phyloP scores from a whole-genome alignment of 2,888 invertebrate species.

The Plusia festucae region DNA sequence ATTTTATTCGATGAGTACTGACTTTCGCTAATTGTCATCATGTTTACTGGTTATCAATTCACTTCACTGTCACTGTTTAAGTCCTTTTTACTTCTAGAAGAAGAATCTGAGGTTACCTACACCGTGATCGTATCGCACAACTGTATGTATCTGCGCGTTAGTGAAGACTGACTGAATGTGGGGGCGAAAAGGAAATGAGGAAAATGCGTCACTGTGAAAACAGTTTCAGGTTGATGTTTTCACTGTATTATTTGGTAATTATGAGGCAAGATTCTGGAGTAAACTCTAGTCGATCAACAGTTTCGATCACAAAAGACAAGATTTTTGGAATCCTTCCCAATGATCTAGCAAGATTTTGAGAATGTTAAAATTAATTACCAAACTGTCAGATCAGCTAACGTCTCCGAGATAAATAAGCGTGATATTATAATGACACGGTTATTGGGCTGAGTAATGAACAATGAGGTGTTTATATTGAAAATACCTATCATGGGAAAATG shows the following conservation, averaged over 20 bases:
- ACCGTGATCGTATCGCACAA: conserved; percentile 9
- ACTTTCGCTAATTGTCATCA: conserved; percentile 89
- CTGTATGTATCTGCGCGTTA: neutral
- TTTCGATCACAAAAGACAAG: too few species aligned
- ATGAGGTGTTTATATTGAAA: neutral
- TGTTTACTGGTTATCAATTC: conserved; percentile 64
- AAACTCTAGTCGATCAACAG: neutral
- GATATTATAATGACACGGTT: neutral
- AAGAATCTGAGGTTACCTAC: conserved; percentile 14
- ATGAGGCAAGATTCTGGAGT: neutral
- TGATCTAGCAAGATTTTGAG: too few species aligned
- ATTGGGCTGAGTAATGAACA: neutral
- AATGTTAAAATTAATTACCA: neutral
- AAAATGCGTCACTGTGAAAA: neutral
- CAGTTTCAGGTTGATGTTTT: neutral
- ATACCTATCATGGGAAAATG: neutral
- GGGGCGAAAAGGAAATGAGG: conserved; percentile 2
- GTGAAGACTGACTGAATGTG: neutral
- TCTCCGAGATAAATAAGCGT: neutral
- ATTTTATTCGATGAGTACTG: conserved; percentile 87
- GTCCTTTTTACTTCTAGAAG: conserved; percentile 30
- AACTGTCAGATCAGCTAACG: neutral
- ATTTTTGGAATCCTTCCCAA: neutral
- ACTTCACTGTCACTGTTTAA: conserved; percentile 53
- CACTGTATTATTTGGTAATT: neutral